Conservation (phyloP, 2,797 vertebrate genomes). For the Gobionotothen gibberifrons region DNA sequence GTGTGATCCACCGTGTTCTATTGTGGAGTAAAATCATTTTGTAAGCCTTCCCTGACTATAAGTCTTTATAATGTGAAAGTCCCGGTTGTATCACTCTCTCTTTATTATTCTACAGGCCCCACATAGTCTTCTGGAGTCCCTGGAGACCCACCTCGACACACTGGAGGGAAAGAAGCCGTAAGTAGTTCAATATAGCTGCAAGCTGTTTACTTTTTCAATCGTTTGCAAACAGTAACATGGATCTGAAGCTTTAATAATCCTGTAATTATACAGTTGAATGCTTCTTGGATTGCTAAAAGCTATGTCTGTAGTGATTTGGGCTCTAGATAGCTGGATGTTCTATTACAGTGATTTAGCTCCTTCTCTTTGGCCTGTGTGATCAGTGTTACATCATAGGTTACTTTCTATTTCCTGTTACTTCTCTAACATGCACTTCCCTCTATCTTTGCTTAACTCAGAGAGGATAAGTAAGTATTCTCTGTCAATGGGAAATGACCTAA, state of each 20-base stretch:
- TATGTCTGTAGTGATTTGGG: not conserved
- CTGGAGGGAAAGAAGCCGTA: conserved; percentile 98
- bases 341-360: not conserved
- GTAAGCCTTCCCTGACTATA: conserved; percentile 6
- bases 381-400: not conserved
- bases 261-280: not conserved
- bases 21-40: not conserved
- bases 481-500: not conserved
- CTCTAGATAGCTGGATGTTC: not conserved
- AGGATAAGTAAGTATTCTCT: conserved; percentile 79
- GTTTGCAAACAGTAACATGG: not conserved
- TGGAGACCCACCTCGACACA: conserved; percentile 98
- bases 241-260: not conserved
- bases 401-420: not conserved
- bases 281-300: not conserved
- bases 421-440: conserved; percentile 54
- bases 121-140: conserved; percentile 97
- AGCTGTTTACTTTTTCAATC: not conserved
- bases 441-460: conserved; percentile 65
- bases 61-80: conserved; percentile 7
- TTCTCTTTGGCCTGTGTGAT: not conserved
- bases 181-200: conserved; percentile 52
- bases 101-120: conserved; percentile 89
- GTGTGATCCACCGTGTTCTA: not conserved
- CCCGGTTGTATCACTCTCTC: conserved; percentile 17